Percentiles rank a stretch among this genome's conserved stretches.
phyloP scores from a whole-genome alignment of 2,888 invertebrate species.

The Pherbina coryleti region DNA sequence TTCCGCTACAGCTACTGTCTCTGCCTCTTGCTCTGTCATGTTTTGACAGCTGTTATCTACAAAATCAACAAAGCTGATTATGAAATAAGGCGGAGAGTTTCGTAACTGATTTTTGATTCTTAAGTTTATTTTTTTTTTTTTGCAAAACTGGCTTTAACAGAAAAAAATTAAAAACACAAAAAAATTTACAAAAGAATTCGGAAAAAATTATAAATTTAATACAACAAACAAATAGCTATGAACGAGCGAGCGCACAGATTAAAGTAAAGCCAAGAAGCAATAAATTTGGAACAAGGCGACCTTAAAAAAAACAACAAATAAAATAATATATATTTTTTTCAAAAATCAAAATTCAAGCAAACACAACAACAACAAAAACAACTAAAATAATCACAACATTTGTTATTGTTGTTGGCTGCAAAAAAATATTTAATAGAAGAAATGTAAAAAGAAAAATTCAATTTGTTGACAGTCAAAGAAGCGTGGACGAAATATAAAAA shows the following conservation, averaged over 20 bases:
- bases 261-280: slow-evolving; percentile 3
- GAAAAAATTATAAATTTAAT: neutral
- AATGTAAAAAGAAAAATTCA: neutral
- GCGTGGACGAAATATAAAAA: neutral
- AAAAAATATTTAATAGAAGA: neutral
- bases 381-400: neutral
- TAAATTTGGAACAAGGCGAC: slow-evolving; percentile 30
- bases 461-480: no score
- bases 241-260: neutral
- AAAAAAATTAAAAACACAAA: neutral
- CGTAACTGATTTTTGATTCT: neutral
- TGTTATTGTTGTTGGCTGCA: neutral
- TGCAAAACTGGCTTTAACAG: neutral
- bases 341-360: neutral
- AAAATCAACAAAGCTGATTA: slow-evolving; percentile 14
- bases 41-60: slow-evolving; percentile 11
- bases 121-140: neutral
- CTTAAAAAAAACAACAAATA: slow-evolving; percentile 9
- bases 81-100: neutral
- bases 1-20: no score
- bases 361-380: neutral
- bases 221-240: neutral
- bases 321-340: neutral
- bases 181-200: neutral
- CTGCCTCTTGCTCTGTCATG: no score